Evolutionary conservation across 2,888 invertebrate species (phyloP).

Genomic region (Baronia brevicornis): DNA sequence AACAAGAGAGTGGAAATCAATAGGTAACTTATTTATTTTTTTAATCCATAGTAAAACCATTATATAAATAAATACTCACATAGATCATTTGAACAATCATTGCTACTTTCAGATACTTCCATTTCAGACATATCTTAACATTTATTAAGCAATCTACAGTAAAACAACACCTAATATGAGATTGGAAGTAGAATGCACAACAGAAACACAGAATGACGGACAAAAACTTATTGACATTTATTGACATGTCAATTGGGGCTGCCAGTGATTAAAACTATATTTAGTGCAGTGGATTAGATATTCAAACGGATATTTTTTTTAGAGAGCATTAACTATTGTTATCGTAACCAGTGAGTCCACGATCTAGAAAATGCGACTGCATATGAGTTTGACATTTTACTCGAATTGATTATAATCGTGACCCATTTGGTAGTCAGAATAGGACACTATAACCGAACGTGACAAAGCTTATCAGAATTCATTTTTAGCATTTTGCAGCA

Average conservation of each 20-base stretch:
- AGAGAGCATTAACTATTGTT: no score
- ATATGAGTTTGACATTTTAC: no score
- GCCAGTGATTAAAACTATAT: no score
- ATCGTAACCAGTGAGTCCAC: no score
- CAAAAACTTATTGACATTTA: slow-evolving; percentile 27
- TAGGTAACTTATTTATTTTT: slow-evolving; percentile 19
- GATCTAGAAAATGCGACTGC: no score
- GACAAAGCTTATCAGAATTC: no score
- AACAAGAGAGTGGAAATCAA: slow-evolving; percentile 18
- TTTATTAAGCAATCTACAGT: slow-evolving; percentile 16
- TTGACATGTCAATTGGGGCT: neutral
- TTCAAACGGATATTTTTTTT: no score
- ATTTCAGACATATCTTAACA: slow-evolving; percentile 59
- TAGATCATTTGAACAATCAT: slow-evolving; percentile 61
- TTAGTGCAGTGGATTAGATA: no score
- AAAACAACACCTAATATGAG: slow-evolving; percentile 7
- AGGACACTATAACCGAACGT: no score
- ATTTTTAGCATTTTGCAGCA: no score
- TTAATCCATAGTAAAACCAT: neutral
- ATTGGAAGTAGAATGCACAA: slow-evolving; percentile 15
- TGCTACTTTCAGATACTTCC: slow-evolving; percentile 56
- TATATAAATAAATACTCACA: slow-evolving; percentile 36
- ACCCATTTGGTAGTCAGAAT: no score
- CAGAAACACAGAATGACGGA: slow-evolving; percentile 39
- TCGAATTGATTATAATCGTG: no score